Conservation (phyloP, 2,888 invertebrate species). For the Rapana venosa region DNA sequence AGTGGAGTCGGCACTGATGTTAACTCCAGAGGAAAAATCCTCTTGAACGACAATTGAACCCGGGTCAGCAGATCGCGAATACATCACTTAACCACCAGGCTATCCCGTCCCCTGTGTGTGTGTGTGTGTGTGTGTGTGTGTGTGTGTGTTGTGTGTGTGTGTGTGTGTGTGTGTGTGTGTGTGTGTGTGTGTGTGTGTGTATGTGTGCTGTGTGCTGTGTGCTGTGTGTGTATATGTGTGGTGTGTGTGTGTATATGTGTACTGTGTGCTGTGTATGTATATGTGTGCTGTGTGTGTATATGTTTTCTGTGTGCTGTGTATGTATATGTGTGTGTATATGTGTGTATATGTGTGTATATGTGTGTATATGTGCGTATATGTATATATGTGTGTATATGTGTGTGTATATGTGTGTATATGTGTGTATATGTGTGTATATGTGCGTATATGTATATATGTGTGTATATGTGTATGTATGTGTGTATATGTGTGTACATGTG, state of each 20-base stretch:
- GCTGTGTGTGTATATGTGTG: too few relatives aligned
- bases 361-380: background rate
- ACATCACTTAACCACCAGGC: too few relatives aligned
- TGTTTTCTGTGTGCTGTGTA: too few relatives aligned
- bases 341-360: background rate
- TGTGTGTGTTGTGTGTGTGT: background rate
- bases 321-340: background rate
- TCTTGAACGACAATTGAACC: too few relatives aligned
- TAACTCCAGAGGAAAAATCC: too few relatives aligned
- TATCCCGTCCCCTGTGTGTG: too few relatives aligned
- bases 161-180: background rate
- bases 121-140: background rate
- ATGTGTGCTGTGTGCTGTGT: too few relatives aligned
- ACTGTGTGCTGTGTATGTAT: too few relatives aligned
- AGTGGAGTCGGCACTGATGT: too few relatives aligned
- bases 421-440: background rate
- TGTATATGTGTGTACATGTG: background rate
- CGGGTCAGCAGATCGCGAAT: too few relatives aligned
- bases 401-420: background rate
- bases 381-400: background rate
- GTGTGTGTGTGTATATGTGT: too few relatives aligned
- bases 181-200: too few relatives aligned
- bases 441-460: background rate
- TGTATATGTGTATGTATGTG: background rate
- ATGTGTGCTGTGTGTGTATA: background rate